A percentile compares a stretch with the other conserved stretches of the same genome.
These are phyloP conservation scores for Candidula unifasciata DNA, from an alignment of 2,888 invertebrate genomes.

Conservation along the genomic window DNA sequence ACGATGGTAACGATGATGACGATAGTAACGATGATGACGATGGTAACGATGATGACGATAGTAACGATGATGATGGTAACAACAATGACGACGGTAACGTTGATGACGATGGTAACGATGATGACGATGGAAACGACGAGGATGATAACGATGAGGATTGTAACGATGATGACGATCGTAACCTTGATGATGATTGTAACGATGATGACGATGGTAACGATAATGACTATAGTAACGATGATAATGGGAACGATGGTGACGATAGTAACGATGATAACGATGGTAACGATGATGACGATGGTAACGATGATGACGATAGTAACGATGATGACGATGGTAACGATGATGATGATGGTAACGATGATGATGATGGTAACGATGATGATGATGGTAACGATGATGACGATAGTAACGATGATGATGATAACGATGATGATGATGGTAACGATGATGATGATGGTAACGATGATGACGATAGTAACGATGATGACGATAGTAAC, in stretches of 20 bases:
- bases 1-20: conserved; percentile 21
- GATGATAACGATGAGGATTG: conserved; percentile 9
- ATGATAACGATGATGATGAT: background rate
- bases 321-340: conserved; percentile 14
- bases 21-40: conserved; percentile 20
- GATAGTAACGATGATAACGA: background rate
- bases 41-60: conserved; percentile 24
- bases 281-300: background rate
- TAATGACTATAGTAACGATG: conserved; percentile 6
- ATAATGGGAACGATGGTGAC: conserved; percentile 21
- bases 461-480: background rate
- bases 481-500: background rate
- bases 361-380: conserved; percentile 26
- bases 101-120: conserved; percentile 26
- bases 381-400: conserved; percentile 7
- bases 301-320: conserved; percentile 8
- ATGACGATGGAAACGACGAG: conserved; percentile 23
- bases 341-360: conserved; percentile 25
- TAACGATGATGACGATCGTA: conserved; percentile 33
- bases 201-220: conserved; percentile 4
- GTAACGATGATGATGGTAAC: background rate
- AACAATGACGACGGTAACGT: background rate
- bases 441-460: background rate
- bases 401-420: background rate
- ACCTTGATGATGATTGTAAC: conserved; percentile 18